A percentile compares a stretch with the other conserved stretches of the same genome.
Conservation (phyloP, 2,113 vertebrate species). For the Microcebus murinus region DNA sequence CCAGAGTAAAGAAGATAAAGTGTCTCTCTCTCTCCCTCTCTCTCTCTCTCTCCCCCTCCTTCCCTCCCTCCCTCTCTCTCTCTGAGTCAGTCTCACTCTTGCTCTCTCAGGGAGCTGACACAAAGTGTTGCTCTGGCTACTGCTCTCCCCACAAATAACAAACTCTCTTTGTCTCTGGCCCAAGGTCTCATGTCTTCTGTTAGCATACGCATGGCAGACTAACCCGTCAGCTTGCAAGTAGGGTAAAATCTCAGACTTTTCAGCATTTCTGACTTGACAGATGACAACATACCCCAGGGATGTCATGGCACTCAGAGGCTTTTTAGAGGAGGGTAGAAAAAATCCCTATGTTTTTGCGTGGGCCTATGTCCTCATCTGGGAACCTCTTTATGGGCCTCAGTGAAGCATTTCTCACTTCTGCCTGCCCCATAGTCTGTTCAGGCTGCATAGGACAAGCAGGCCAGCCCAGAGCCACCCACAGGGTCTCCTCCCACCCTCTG, state of each 20-base stretch:
- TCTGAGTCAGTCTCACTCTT: not conserved
- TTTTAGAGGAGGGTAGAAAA: not conserved
- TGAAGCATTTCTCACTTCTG: too few relatives aligned
- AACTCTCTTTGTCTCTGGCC: not conserved
- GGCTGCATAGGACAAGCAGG: not conserved
- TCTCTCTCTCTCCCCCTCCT: too few relatives aligned
- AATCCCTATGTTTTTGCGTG: accelerated
- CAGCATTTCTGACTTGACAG: not conserved
- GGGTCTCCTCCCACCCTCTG: not conserved
- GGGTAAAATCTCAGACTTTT: too few relatives aligned
- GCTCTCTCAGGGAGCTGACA: not conserved
- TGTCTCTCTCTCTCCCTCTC: not conserved
- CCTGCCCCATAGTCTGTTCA: not conserved
- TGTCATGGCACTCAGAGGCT: too few relatives aligned
- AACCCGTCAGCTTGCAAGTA: too few relatives aligned
- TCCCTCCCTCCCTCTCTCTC: not conserved
- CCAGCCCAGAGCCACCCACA: not conserved
- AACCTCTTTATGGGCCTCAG: not conserved
- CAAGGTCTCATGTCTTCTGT: not conserved
- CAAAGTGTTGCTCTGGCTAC: too few relatives aligned
- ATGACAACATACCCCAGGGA: not conserved
- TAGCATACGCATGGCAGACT: too few relatives aligned
- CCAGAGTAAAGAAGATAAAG: not conserved
- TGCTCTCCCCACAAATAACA: not conserved
- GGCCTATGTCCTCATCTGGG: accelerated